Evolutionary conservation across 2,797 vertebrate species (phyloP), one percentile per base, ranked within the genome.

Genomic region (Eulemur rubriventer): DNA sequence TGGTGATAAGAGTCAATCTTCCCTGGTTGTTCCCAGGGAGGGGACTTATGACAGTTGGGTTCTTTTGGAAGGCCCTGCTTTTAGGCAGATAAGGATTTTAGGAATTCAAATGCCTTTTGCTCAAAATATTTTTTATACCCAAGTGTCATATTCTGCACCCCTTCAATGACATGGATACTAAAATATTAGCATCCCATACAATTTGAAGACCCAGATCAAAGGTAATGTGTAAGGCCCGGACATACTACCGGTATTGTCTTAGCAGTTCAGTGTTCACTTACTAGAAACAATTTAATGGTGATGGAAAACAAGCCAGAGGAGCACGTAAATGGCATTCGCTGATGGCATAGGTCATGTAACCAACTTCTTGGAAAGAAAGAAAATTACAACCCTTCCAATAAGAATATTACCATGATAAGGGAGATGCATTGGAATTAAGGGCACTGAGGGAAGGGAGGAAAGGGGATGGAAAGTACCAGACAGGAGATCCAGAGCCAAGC

Each of bases 71-170:
- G n/a, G 48, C 26, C 72, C 52, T 84, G 41, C 11, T 95, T 85
- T 81, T 86, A 57, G 41, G 11, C 35, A 91, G 79, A 73, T 80
- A 59, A 80, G 16, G 50, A 93, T 93, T 84, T 96, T 43, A 73
- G 50, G 33, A 90, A 90, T 30, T 93, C 50, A 61, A 94, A 83
- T 83, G 22, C 11, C 72, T 93, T 90, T 52, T 87, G 18, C 9
- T 94, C 33, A 55, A 94, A 94, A 85, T 85, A 78, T 41, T 80
- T 67, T 96, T 93, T 81, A 72, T 59, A 17, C n/a, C 46, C 41
- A 46, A 38, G 26, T 67, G 46, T 9, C 16, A 75, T 88, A 65
- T 50, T 95, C 50, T 79, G 43, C 61, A 92, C 12, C 35, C 35
- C 80, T 93, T 92, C 7, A 2, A 20, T 6, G 10, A 70, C 67